Conservation (phyloP, 2,797 vertebrate species). For the Dendrocincla fuliginosa region DNA sequence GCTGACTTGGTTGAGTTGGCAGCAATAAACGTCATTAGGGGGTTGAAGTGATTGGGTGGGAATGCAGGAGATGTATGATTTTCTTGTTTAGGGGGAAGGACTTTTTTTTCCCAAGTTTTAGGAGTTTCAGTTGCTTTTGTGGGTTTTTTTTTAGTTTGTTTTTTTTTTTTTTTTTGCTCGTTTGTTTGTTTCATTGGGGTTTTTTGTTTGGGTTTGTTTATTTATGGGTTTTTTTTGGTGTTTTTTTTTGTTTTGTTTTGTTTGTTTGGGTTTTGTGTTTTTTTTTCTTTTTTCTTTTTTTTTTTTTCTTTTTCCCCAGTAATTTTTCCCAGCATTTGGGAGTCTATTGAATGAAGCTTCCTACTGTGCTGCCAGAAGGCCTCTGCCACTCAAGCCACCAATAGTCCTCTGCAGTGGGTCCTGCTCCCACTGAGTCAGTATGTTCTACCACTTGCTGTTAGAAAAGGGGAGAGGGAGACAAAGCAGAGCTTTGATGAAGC, state of each 20-base stretch:
- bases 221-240: not conserved
- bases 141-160: not conserved
- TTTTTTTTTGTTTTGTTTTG: too few relatives aligned
- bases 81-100: not conserved
- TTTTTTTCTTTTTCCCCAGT: not conserved
- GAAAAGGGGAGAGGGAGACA: not conserved
- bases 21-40: not conserved
- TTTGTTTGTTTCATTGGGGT: not conserved
- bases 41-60: not conserved
- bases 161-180: not conserved
- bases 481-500: not conserved
- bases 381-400: fast-evolving
- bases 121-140: not conserved
- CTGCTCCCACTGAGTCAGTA: not conserved
- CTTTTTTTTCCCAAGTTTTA: not conserved
- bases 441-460: not conserved
- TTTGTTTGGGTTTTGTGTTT: not conserved
- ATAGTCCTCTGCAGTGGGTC: not conserved
- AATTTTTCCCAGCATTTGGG: not conserved
- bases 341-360: not conserved
- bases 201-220: not conserved
- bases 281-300: not conserved
- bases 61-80: not conserved
- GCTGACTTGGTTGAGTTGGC: not conserved
- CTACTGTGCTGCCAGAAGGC: not conserved